Evolutionary conservation across 2,113 vertebrate genomes (phyloP).

Genomic region (Alligator mississippiensis): DNA sequence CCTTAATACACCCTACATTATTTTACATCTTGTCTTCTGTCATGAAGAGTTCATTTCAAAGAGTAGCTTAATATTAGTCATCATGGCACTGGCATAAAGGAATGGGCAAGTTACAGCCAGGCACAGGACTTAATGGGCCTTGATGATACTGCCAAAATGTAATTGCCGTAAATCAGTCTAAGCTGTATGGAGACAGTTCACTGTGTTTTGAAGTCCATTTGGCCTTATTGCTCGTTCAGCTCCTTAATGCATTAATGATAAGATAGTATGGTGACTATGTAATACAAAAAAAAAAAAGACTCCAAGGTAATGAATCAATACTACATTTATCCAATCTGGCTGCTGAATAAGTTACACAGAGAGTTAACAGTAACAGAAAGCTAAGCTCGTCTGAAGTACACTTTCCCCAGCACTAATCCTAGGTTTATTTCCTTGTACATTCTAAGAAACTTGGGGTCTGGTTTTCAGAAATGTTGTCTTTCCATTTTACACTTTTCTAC

Average conservation of each 20-base stretch:
- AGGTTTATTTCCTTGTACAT: background rate
- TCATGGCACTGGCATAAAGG: background rate
- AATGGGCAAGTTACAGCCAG: slow-evolving; percentile 45
- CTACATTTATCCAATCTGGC: slow-evolving; percentile 49
- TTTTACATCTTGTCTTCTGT: slow-evolving; percentile 18
- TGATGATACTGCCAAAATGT: slow-evolving; percentile 47
- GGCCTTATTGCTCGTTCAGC: slow-evolving; percentile 79
- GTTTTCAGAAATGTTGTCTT: background rate
- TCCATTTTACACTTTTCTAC: background rate
- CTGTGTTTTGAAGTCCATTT: slow-evolving; percentile 77
- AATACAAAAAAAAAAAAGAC: slow-evolving; percentile 30
- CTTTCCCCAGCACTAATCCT: background rate
- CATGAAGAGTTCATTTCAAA: fast-evolving
- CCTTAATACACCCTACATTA: slow-evolving; percentile 3
- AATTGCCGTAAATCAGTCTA: slow-evolving; percentile 67
- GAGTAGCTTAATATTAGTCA: background rate
- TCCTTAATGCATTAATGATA: slow-evolving; percentile 81
- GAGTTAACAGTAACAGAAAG: background rate
- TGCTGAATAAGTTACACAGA: fast-evolving
- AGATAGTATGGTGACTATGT: slow-evolving; percentile 64
- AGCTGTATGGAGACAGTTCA: slow-evolving; percentile 50
- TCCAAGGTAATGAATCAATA: slow-evolving; percentile 70
- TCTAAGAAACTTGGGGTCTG: background rate
- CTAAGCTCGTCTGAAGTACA: background rate
- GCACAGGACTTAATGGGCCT: slow-evolving; percentile 33